phyloP scores from a whole-genome alignment of 1,140 invertebrate genomes.

The Aplysia californica region DNA sequence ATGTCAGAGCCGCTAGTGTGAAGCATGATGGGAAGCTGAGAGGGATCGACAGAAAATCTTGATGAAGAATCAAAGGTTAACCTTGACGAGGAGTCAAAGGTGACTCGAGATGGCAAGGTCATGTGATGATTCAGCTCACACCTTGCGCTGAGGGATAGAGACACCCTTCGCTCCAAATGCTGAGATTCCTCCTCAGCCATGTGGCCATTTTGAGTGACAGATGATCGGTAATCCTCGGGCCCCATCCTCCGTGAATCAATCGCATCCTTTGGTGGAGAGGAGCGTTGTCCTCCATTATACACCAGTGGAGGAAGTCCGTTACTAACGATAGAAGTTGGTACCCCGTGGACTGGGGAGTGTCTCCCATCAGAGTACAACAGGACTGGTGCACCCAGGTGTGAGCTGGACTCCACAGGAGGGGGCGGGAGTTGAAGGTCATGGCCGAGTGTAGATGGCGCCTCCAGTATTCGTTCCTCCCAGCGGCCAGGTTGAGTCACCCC shows the following conservation, averaged over 20 bases:
- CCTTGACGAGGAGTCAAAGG: constrained; percentile 16
- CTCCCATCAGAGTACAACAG: neutral
- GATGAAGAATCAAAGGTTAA: constrained; percentile 19
- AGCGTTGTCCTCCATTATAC: neutral
- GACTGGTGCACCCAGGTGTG: neutral
- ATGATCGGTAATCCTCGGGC: neutral
- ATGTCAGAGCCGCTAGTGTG: constrained; percentile 37
- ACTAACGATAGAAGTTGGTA: neutral
- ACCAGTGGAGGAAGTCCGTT: no score
- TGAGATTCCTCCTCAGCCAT: neutral
- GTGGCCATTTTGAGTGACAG: neutral
- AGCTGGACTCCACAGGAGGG: neutral
- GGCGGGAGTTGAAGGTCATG: neutral
- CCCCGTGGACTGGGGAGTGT: neutral
- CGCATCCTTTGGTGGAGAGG: neutral
- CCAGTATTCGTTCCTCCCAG: no score
- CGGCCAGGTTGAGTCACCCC: no score
- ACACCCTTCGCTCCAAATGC: neutral
- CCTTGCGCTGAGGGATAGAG: neutral
- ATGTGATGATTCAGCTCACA: neutral
- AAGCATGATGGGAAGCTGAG: constrained; percentile 38
- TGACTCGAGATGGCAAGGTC: constrained; percentile 36
- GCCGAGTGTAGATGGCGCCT: neutral
- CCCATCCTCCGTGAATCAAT: neutral
- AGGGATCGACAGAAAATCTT: constrained; percentile 29